Evolutionary conservation across 1,140 invertebrate species (phyloP).

Genomic region (Hypothenemus hampei): DNA sequence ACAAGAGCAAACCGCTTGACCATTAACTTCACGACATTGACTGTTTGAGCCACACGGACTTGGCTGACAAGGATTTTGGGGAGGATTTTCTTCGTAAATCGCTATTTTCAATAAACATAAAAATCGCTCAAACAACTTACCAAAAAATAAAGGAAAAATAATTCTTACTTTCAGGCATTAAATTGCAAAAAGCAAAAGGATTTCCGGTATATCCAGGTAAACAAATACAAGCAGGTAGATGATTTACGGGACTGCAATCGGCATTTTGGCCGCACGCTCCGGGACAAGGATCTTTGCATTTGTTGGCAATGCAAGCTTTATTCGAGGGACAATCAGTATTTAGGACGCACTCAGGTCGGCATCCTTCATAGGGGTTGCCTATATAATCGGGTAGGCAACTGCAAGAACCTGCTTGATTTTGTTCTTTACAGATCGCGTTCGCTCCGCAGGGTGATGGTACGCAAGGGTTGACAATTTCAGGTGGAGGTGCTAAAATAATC

Average conservation of each 20-base stretch:
- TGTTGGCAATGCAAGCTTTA: constrained; percentile 62
- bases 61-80: constrained; percentile 54
- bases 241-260: constrained; percentile 64
- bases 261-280: constrained; percentile 69
- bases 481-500: constrained; percentile 31
- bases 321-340: constrained; percentile 59
- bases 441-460: constrained; percentile 68
- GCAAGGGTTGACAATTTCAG: constrained; percentile 54
- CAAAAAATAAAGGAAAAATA: constrained; percentile 47
- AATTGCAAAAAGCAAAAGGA: constrained; percentile 50
- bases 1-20: constrained; percentile 56
- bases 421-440: constrained; percentile 61
- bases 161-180: constrained; percentile 35
- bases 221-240: constrained; percentile 65
- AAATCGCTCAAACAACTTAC: background rate
- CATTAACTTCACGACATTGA: constrained; percentile 52
- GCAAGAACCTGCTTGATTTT: constrained; percentile 58
- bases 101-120: too few species aligned
- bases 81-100: constrained; percentile 39
- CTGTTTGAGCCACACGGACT: constrained; percentile 64
- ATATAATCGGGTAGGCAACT: constrained; percentile 61
- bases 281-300: constrained; percentile 66
- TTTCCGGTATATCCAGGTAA: constrained; percentile 64
- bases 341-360: constrained; percentile 62
- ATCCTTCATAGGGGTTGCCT: constrained; percentile 59